Conservation (phyloP, 1,140 invertebrate genomes). For the Antheraea mylitta region DNA sequence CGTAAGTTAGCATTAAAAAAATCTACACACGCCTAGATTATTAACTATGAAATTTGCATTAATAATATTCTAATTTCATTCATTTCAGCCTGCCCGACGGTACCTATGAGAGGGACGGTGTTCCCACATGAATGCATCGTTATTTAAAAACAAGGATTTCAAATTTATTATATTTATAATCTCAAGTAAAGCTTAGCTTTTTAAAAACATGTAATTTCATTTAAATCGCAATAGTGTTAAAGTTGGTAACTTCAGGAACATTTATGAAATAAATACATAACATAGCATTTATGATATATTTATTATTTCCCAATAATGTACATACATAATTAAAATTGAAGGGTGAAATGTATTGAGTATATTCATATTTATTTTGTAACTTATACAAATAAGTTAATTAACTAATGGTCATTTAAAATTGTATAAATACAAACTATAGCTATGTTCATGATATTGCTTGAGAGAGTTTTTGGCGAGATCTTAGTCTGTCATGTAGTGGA, state of each 20-base stretch:
- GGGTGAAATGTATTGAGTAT: not conserved
- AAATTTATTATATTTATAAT: not conserved
- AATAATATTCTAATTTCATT: conserved; percentile 20
- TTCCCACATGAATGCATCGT: conserved; percentile 85
- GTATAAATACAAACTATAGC: too few relatives aligned
- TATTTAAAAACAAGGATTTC: conserved; percentile 71
- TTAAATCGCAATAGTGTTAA: not conserved
- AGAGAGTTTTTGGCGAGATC: too few relatives aligned
- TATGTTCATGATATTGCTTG: too few relatives aligned
- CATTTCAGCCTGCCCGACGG: conserved; percentile 80
- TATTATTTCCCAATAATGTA: not conserved
- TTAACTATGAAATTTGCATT: too few relatives aligned
- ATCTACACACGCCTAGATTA: too few relatives aligned
- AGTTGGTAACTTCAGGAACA: not conserved
- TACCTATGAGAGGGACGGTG: conserved; percentile 69
- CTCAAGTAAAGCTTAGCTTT: not conserved
- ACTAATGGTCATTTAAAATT: too few relatives aligned
- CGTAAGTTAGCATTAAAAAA: too few relatives aligned
- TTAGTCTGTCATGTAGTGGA: too few relatives aligned
- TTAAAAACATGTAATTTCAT: not conserved
- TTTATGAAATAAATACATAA: not conserved
- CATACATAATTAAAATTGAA: not conserved
- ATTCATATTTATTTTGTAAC: not conserved
- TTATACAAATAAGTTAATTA: too few relatives aligned
- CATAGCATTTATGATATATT: not conserved